A percentile compares a stretch with the other conserved stretches of the same genome.
phyloP scores from a whole-genome alignment of 2,797 vertebrate genomes.

The Capromys pilorides region DNA sequence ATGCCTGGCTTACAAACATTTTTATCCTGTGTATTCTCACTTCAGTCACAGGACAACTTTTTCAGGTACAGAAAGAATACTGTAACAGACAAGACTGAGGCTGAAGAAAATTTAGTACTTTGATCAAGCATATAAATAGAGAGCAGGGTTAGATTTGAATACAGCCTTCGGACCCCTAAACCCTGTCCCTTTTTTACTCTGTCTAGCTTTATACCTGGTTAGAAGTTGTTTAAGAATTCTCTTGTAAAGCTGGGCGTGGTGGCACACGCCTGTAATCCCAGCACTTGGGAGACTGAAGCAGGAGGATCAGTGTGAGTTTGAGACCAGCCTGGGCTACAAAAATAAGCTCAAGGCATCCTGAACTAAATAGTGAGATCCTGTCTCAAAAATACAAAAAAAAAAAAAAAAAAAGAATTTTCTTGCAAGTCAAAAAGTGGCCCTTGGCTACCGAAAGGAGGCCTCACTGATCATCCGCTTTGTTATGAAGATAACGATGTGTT shows the following conservation, averaged over 20 bases:
- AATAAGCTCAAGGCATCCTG: too few species aligned
- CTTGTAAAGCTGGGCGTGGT: too few species aligned
- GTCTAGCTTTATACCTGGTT: neutral
- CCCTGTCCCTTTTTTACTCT: neutral
- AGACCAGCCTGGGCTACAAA: too few species aligned
- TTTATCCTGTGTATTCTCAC: slow-evolving; percentile 2
- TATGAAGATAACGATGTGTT: neutral
- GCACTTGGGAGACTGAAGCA: too few species aligned
- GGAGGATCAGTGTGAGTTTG: too few species aligned
- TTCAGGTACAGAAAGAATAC: neutral
- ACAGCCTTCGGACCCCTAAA: neutral
- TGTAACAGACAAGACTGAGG: neutral
- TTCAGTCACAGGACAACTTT: neutral
- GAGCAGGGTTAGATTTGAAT: neutral
- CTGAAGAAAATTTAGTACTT: neutral
- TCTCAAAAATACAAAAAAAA: too few species aligned
- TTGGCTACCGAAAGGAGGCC: neutral
- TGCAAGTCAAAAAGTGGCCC: neutral
- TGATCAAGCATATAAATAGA: neutral
- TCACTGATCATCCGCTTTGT: neutral
- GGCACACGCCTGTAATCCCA: too few species aligned
- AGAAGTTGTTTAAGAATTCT: neutral
- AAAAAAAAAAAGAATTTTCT: too few species aligned
- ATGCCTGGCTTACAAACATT: neutral
- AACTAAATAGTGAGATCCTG: too few species aligned